These are phyloP conservation scores for Corvus hawaiiensis DNA, from an alignment of 2,113 vertebrate genomes.

Conservation along the genomic window DNA sequence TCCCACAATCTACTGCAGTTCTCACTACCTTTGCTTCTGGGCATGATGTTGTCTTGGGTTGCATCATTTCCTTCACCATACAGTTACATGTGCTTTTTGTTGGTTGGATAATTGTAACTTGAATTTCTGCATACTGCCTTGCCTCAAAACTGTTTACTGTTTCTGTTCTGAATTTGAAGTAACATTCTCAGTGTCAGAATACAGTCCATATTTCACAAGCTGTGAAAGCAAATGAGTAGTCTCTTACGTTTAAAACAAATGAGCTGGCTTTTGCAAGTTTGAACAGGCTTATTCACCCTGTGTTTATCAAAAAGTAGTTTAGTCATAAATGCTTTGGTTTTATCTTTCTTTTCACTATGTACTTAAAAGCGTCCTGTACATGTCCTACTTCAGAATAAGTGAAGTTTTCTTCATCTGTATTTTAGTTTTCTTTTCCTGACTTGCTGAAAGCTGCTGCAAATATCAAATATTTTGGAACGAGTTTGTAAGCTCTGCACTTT, in stretches of 20 bases:
- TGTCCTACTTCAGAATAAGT: neutral
- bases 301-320: neutral
- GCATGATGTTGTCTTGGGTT: neutral
- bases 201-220: neutral
- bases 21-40: neutral
- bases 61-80: neutral
- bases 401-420: neutral
- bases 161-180: neutral
- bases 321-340: neutral
- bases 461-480: neutral
- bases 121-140: neutral
- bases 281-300: neutral
- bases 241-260: neutral
- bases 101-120: neutral
- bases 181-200: neutral
- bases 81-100: neutral
- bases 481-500: neutral
- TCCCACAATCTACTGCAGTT: neutral
- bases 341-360: neutral
- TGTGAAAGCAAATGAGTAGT: neutral
- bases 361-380: neutral
- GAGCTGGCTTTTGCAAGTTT: neutral
- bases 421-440: neutral
- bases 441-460: neutral
- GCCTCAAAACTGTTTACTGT: neutral